These are phyloP conservation scores for Cygnus atratus DNA, from an alignment of 2,113 vertebrate genomes.

Conservation along the genomic window DNA sequence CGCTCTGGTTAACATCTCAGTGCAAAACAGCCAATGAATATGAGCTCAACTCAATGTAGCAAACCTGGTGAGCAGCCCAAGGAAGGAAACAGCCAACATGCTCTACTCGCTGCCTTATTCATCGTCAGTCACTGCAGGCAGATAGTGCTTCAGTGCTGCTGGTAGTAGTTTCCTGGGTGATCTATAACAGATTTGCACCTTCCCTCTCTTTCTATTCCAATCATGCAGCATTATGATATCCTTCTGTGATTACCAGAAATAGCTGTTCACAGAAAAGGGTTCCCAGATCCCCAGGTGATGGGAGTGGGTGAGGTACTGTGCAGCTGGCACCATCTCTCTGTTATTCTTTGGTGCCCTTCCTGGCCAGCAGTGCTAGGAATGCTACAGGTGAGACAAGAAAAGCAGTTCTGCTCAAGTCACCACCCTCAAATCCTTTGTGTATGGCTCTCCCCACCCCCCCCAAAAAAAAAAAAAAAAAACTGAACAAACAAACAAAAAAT, in stretches of 20 bases:
- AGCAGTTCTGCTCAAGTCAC: not conserved
- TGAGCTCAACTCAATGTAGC: not conserved
- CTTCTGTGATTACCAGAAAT: not conserved
- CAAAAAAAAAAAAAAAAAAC: not conserved
- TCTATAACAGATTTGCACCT: not conserved
- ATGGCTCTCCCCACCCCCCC: not conserved
- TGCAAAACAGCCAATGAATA: not conserved
- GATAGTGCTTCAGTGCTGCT: not conserved
- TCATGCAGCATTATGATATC: not conserved
- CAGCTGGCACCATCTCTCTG: not conserved
- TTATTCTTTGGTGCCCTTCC: not conserved
- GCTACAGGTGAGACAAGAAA: not conserved
- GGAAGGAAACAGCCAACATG: not conserved
- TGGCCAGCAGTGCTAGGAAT: not conserved
- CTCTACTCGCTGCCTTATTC: not conserved
- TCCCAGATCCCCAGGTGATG: fast-evolving
- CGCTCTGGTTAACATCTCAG: not conserved
- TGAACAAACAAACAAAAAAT: too few relatives aligned
- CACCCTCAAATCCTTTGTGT: not conserved
- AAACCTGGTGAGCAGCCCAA: not conserved
- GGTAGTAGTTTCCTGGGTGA: not conserved
- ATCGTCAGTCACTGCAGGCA: not conserved
- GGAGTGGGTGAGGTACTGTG: not conserved
- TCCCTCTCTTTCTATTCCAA: not conserved
- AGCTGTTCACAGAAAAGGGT: not conserved